phyloP scores from a whole-genome alignment of 2,888 invertebrate species.

The Tortrix viridana region DNA sequence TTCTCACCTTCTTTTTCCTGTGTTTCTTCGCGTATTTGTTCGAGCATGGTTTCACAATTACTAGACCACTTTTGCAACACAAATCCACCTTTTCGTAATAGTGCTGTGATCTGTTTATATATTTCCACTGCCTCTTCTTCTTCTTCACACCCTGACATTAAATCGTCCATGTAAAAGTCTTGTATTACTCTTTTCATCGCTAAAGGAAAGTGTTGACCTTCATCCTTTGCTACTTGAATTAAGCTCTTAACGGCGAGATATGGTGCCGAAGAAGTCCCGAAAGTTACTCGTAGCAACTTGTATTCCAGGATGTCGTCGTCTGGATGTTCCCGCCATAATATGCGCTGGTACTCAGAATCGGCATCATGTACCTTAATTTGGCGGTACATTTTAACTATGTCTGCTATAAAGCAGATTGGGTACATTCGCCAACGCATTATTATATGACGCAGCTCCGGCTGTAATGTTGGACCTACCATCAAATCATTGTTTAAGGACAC shows the following conservation, averaged over 20 bases:
- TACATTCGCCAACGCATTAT: slow-evolving; percentile 44
- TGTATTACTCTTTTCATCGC: slow-evolving; percentile 2
- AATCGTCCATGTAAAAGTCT: slow-evolving; percentile 29
- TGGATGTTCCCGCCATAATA: slow-evolving; percentile 39
- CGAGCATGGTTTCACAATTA: slow-evolving; percentile 19
- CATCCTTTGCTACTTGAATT: slow-evolving; percentile 33
- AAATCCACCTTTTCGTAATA: slow-evolving; percentile 22
- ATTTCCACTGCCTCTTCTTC: slow-evolving; percentile 18
- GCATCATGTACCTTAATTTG: slow-evolving; percentile 34
- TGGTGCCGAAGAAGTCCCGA: slow-evolving; percentile 41
- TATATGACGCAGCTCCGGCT: slow-evolving; percentile 45
- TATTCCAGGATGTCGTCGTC: slow-evolving; percentile 23
- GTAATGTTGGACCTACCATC: slow-evolving; percentile 44
- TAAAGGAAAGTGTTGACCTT: slow-evolving; percentile 26
- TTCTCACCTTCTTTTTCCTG: slow-evolving; percentile 4
- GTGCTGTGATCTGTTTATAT: not conserved
- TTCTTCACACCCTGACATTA: slow-evolving; percentile 21
- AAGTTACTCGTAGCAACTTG: slow-evolving; percentile 38
- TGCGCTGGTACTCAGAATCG: slow-evolving; percentile 39
- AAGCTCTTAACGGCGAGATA: slow-evolving; percentile 39
- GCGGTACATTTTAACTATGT: slow-evolving; percentile 50
- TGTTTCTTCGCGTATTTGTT: not conserved
- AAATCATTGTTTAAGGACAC: slow-evolving; percentile 44
- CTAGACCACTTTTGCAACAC: slow-evolving; percentile 27
- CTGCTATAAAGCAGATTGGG: slow-evolving; percentile 39